Evolutionary conservation across 2,888 invertebrate genomes (phyloP).

Genomic region (Catocala nupta): DNA sequence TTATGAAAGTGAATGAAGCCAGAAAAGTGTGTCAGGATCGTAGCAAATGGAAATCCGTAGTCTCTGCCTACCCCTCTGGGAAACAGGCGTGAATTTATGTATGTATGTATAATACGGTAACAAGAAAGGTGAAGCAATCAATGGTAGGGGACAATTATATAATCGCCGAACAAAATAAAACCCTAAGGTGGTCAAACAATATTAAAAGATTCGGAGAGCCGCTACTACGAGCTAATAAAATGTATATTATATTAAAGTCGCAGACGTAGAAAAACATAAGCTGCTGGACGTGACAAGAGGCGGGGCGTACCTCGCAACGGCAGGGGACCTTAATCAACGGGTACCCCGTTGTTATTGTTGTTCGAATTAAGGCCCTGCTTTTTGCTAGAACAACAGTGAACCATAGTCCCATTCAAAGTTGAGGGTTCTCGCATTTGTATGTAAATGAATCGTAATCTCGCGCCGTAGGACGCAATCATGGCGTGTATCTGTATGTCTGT

Average conservation of each 20-base stretch:
- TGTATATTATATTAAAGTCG: conserved; percentile 18
- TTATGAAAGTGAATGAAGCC: too few relatives aligned
- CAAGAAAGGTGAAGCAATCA: too few relatives aligned
- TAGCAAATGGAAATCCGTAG: too few relatives aligned
- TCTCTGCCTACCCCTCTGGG: too few relatives aligned
- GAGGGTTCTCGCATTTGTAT: conserved; percentile 79
- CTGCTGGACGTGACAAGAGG: conserved; percentile 69
- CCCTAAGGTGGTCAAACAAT: too few relatives aligned
- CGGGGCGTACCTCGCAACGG: conserved; percentile 51
- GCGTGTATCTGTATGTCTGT: conserved; percentile 58
- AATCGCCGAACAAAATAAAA: too few relatives aligned
- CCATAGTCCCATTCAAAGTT: conserved; percentile 79
- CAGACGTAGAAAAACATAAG: conserved; percentile 61
- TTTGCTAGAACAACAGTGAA: conserved; percentile 81
- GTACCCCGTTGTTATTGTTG: conserved; percentile 69
- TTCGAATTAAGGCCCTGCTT: conserved; percentile 78
- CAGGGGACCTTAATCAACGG: conserved; percentile 72
- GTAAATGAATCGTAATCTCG: conserved; percentile 83
- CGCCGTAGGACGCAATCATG: conserved; percentile 73
- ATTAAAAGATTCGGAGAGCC: too few relatives aligned
- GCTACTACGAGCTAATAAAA: neutral
- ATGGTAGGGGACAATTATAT: too few relatives aligned
- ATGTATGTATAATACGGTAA: too few relatives aligned
- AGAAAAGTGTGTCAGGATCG: too few relatives aligned
- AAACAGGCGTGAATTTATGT: too few relatives aligned